Base-by-base conservation (phyloP, 2,797 vertebrate genomes). In the Crocidura indochinensis region DNA sequence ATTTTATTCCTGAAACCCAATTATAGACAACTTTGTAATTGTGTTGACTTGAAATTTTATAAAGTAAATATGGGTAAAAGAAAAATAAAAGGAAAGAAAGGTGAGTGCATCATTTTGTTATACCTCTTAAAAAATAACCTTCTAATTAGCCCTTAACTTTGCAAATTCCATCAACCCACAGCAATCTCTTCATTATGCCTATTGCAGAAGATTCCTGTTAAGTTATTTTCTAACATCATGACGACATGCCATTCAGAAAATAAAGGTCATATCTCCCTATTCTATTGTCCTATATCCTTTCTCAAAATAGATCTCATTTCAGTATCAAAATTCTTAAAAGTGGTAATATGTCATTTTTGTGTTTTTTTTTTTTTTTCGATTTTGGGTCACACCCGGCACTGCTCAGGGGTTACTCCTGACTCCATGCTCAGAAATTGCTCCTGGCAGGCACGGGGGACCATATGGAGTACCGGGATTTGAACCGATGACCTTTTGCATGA, bases 181-280 rank as follows among this genome's bases (percentile, higher is more conserved):
- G 0, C 62, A 47, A 17, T 65, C 17, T 26, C 17, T 4, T 49
- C 27, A 29, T 46, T 49, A 51, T 44, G 26, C 5, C 24, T 47
- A 47, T 24, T 26, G 5, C 14, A 22, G 24, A 75, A 49, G 31
- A 85, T 2, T 12, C 10, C 31, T 80, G 19, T 10, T 7, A 46
- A 75, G 46, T 80, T 65, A 56, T 65, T 88, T 80, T 67, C 14
- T 15, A 84, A 91, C 64, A 29, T 7, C 14, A n/a, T 46, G 53
- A 27, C 20, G 73, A 0, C 62, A 11, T 12, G 51, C 24, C 60
- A 67, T 67, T 67, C 65, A 29, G 10, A 31, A 68, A 69, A 47
- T 65, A 22, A 76, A 20, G 19, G 75, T 4, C 6, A 7, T 82
- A 24, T 22, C 27, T 67, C 86, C 17, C 53, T 3, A 62, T 4